Evolutionary conservation across 2,797 vertebrate species (phyloP).

Genomic region (Neostethus bicornis): DNA sequence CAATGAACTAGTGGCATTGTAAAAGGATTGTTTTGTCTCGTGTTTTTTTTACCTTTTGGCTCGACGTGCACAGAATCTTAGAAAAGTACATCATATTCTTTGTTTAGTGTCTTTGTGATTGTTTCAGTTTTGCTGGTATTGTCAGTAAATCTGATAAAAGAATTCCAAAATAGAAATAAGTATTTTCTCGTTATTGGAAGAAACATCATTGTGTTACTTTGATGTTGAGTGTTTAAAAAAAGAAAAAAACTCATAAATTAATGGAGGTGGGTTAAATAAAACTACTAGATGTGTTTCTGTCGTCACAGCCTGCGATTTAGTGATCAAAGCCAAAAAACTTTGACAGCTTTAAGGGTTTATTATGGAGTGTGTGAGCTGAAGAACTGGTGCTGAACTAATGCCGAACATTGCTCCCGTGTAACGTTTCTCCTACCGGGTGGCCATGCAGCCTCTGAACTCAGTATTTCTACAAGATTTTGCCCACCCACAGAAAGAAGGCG

Average conservation of each 20-base stretch:
- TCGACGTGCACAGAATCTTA: conserved; percentile 57
- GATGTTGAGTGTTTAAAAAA: conserved; percentile 41
- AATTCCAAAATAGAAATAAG: conserved; percentile 46
- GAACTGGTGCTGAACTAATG: conserved; percentile 60
- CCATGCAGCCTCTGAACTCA: conserved; percentile 65
- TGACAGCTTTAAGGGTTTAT: conserved; percentile 62
- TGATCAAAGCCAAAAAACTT: conserved; percentile 63
- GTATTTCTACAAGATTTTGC: conserved; percentile 64
- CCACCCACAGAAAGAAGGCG: conserved; percentile 76
- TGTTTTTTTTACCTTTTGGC: conserved; percentile 72
- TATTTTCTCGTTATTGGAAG: conserved; percentile 22
- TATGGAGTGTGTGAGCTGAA: conserved; percentile 52
- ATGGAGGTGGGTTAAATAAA: conserved; percentile 63
- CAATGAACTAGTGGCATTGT: conserved; percentile 69
- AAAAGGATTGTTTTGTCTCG: conserved; percentile 51
- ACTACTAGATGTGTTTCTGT: conserved; percentile 48
- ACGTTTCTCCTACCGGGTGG: conserved; percentile 72
- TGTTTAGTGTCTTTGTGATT: conserved; percentile 39
- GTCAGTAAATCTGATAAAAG: conserved; percentile 51
- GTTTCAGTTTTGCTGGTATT: conserved; percentile 53
- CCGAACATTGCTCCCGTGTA: conserved; percentile 58
- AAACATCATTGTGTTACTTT: conserved; percentile 41
- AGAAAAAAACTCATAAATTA: conserved; percentile 50
- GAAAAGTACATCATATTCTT: conserved; percentile 48
- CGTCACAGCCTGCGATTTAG: conserved; percentile 58